Conservation (phyloP, 2,888 invertebrate genomes). For the Lapara coniferarum region DNA sequence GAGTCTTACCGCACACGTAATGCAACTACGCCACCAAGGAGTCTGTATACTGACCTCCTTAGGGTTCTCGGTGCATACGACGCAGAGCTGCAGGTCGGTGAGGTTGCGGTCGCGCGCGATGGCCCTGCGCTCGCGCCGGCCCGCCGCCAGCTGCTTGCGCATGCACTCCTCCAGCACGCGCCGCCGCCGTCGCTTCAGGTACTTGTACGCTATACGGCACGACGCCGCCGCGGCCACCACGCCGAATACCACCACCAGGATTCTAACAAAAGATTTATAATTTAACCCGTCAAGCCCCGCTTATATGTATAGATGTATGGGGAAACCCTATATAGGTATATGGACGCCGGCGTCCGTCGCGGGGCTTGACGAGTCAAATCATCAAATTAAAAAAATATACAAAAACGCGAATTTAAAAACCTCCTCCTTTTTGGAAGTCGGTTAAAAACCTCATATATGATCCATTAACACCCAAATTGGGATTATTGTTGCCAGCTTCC, state of each 20-base stretch:
- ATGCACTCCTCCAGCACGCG: constrained; percentile 83
- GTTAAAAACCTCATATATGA: too few relatives aligned
- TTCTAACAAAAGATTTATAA: constrained; percentile 56
- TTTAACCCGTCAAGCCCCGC: too few relatives aligned
- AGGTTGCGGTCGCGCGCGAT: constrained; percentile 86
- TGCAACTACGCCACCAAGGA: not conserved
- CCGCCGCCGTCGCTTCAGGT: constrained; percentile 74
- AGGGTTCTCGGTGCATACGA: constrained; percentile 93
- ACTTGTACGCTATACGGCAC: constrained; percentile 80
- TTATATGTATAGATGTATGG: too few relatives aligned
- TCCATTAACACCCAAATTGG: too few relatives aligned
- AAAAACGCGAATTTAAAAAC: too few relatives aligned
- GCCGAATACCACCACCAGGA: constrained; percentile 82
- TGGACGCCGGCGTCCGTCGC: too few relatives aligned
- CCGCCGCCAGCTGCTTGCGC: constrained; percentile 85
- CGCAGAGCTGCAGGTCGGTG: constrained; percentile 87
- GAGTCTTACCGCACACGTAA: too few relatives aligned
- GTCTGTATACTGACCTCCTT: constrained; percentile 85
- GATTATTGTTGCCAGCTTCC: too few relatives aligned
- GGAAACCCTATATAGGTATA: too few relatives aligned
- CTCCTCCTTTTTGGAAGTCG: too few relatives aligned
- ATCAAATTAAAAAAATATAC: too few relatives aligned
- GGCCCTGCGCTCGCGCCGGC: constrained; percentile 86
- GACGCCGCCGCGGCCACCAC: constrained; percentile 80
- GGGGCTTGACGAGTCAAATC: too few relatives aligned